Base-by-base conservation (phyloP, 2,113 vertebrate species). In the Petaurus breviceps region DNA sequence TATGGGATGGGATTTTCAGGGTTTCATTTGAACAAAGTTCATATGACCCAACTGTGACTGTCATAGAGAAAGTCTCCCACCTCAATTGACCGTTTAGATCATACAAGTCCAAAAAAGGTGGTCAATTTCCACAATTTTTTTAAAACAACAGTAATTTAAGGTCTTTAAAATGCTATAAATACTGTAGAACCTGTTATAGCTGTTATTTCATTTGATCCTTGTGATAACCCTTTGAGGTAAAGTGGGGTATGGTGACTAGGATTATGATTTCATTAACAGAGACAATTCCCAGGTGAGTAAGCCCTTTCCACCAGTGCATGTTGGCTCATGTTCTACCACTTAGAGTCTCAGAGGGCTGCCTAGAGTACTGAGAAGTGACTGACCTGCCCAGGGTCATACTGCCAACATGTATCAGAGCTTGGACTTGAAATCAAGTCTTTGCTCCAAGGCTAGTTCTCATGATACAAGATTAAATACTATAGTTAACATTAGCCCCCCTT, bases 1-100 rank as follows among this genome's bases (percentile, higher is more conserved):
- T 19, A 52, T 91, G 49, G 93, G 31, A 52, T 0, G 3, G 51
- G 24, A 3, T 50, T 90, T 90, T 8, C 0, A 1, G 68, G 46
- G 90, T 90, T 54, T 2, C 84, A 43, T 7, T 47, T 31, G n/a
- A 50, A 43, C 0, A n/a, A 68, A 49, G n/a, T 25, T 1, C 8
- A 31, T n/a, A 92, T 43, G 89, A 50, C 23, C 25, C 16, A 4
- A 0, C 26, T 2, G 14, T 52, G 1, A 3, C 16, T 9, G 0
- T 10, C 77, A 19, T 3, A 2, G 0, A 0, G 54, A 77, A n/a
- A 19, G 37, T 77, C 49, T 24, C 4, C 46, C 51, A 26, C 1
- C 2, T 55, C 8, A 5, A 77, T 37, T 0, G 22, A 61, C 10
- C 1, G 0, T 0, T 0, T 24, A 1, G 6, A 37, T 61, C 8